Conservation (phyloP, 2,797 vertebrate genomes). For the Mallotus villosus region DNA sequence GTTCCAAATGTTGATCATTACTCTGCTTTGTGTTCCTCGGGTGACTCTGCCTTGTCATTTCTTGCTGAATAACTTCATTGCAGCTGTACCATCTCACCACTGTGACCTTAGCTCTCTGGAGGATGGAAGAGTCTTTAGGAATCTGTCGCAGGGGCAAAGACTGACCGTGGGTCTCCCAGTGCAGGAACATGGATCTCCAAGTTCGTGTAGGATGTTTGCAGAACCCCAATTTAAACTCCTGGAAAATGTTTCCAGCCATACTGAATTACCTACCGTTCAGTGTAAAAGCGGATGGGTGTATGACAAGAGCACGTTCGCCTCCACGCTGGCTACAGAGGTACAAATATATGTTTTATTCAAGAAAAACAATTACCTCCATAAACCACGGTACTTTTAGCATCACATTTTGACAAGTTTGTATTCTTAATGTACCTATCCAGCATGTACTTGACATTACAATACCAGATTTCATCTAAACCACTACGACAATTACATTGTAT, state of each 20-base stretch:
- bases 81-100: slow-evolving; percentile 75
- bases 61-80: slow-evolving; percentile 83
- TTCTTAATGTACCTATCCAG: neutral
- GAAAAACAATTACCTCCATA: neutral
- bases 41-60: slow-evolving; percentile 83
- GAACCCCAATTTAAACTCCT: slow-evolving; percentile 67
- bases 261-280: slow-evolving; percentile 31
- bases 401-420: neutral
- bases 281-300: slow-evolving; percentile 86
- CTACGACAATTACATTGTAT: no score
- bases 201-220: slow-evolving; percentile 80
- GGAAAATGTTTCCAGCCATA: slow-evolving; percentile 40
- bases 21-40: slow-evolving; percentile 69
- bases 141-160: slow-evolving; percentile 69
- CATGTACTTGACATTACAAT: neutral
- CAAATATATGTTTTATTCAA: neutral
- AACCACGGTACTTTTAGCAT: neutral
- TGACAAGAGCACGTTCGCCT: slow-evolving; percentile 78
- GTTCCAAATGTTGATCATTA: slow-evolving; percentile 76
- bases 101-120: slow-evolving; percentile 69
- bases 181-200: slow-evolving; percentile 62
- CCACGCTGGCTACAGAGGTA: slow-evolving; percentile 87
- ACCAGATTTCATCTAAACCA: neutral
- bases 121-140: slow-evolving; percentile 44
- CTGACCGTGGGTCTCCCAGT: slow-evolving; percentile 72